A percentile compares a stretch with the other conserved stretches of the same genome.
Evolutionary conservation across 2,797 vertebrate species (phyloP).

Genomic region (Brachymystax lenok): DNA sequence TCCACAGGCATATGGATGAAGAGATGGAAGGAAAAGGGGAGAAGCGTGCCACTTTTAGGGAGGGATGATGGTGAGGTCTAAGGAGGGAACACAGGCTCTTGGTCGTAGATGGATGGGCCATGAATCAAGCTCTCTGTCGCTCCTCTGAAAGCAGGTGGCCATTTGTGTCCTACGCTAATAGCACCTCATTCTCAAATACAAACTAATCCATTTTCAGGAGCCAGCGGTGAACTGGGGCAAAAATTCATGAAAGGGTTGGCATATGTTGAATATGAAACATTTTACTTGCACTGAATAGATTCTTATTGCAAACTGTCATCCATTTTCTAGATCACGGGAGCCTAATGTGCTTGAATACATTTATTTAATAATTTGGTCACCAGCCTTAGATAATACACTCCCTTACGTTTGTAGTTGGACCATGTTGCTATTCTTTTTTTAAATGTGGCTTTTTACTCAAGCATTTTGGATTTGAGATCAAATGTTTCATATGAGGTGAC

Average conservation of each 20-base stretch:
- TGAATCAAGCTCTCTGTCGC: conserved; percentile 37
- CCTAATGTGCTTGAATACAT: background rate
- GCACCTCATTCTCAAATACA: conserved; percentile 3
- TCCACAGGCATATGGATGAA: conserved; percentile 13
- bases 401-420: too few relatives aligned
- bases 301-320: background rate
- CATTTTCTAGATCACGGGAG: background rate
- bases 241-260: background rate
- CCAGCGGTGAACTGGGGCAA: background rate
- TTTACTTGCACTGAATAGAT: background rate
- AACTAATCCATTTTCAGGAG: background rate
- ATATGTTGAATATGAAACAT: background rate
- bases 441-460: too few relatives aligned
- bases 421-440: too few relatives aligned
- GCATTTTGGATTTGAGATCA: too few relatives aligned
- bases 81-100: conserved; percentile 24
- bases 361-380: background rate
- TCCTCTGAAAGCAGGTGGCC: background rate
- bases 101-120: conserved; percentile 14
- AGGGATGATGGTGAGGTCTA: conserved; percentile 21
- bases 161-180: conserved; percentile 4
- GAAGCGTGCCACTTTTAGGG: conserved; percentile 15
- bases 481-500: too few relatives aligned
- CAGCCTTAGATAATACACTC: too few relatives aligned
- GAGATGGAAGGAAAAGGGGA: background rate